A percentile compares a stretch with the other conserved stretches of the same genome.
phyloP scores from a whole-genome alignment of 2,113 vertebrate genomes.

The Tetrao urogallus region DNA sequence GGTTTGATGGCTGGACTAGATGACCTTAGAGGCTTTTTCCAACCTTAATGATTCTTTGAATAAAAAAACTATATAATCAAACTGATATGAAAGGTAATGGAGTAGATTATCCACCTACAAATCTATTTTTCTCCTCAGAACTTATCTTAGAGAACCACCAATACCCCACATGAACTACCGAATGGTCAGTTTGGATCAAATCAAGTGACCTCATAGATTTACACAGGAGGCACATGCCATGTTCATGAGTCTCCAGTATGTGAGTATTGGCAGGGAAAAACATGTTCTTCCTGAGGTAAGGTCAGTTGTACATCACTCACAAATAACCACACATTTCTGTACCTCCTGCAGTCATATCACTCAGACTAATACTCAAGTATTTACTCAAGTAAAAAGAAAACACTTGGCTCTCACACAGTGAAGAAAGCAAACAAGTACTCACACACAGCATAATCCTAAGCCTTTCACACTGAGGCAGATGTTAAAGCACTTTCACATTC shows the following conservation, averaged over 20 bases:
- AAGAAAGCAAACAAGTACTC: background rate
- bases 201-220: background rate
- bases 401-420: background rate
- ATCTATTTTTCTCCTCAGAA: background rate
- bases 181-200: background rate
- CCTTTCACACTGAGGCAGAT: background rate
- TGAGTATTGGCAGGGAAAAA: background rate
- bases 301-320: background rate
- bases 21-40: too few relatives aligned
- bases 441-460: constrained; percentile 3
- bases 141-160: background rate
- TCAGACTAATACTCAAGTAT: background rate
- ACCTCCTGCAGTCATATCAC: background rate
- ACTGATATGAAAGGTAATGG: background rate
- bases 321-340: background rate
- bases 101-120: background rate
- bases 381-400: constrained; percentile 19
- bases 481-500: background rate
- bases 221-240: background rate
- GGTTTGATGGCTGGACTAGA: too few relatives aligned
- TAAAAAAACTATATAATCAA: background rate
- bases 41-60: too few relatives aligned
- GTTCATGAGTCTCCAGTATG: background rate
- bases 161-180: background rate
- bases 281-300: too few relatives aligned